Percentiles rank a stretch among this genome's conserved stretches.
phyloP scores from a whole-genome alignment of 2,113 vertebrate species.

The Chlorocebus sabaeus region DNA sequence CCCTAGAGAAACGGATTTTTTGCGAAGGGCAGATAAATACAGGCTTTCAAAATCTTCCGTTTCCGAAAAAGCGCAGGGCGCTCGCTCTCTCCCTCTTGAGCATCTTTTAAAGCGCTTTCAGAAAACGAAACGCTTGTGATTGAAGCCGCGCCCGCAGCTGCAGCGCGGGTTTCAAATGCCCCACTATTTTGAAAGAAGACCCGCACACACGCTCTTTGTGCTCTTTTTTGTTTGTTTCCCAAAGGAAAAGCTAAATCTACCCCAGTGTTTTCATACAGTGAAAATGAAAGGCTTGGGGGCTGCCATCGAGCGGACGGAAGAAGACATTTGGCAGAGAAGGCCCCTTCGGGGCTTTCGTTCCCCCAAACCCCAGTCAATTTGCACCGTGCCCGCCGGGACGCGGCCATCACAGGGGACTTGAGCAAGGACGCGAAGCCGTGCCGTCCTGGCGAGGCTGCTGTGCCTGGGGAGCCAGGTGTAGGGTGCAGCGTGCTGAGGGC shows the following conservation, averaged over 20 bases:
- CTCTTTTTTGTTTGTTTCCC: conserved; percentile 44
- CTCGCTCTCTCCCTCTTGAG: not conserved
- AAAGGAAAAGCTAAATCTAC: conserved; percentile 52
- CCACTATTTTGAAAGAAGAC: conserved; percentile 19
- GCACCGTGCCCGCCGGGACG: not conserved
- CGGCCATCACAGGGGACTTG: not conserved
- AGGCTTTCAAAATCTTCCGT: conserved; percentile 55
- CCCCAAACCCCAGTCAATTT: not conserved
- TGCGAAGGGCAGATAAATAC: conserved; percentile 44
- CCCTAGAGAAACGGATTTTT: conserved; percentile 30
- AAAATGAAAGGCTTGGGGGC: conserved; percentile 38
- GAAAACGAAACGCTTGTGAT: not conserved
- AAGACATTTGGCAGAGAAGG: not conserved
- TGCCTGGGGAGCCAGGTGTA: not conserved
- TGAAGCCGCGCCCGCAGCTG: conserved; percentile 22
- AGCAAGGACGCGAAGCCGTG: too few relatives aligned
- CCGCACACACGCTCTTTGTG: conserved; percentile 53
- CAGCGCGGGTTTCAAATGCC: conserved; percentile 3
- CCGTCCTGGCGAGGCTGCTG: too few relatives aligned
- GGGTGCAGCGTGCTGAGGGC: not conserved
- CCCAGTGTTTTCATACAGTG: conserved; percentile 49
- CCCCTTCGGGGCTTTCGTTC: not conserved
- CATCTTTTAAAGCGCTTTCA: conserved; percentile 49
- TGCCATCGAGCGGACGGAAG: not conserved
- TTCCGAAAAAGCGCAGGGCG: conserved; percentile 30